Conservation (phyloP, 2,888 invertebrate genomes). For the Scaeva pyrastri region DNA sequence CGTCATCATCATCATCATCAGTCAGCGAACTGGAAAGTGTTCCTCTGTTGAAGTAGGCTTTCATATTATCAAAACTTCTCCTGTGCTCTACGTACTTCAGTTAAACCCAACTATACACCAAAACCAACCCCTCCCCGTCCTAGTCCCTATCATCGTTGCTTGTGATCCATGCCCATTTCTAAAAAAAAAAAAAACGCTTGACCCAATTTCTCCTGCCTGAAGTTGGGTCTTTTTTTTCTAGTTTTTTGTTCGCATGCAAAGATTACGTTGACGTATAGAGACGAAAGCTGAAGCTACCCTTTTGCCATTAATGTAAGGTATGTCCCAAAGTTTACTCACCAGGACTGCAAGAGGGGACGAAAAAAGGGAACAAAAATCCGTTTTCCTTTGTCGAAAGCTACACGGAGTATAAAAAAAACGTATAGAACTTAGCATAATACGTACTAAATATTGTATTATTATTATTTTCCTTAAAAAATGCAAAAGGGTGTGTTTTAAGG, state of each 20-base stretch:
- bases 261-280: slow-evolving; percentile 10
- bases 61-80: slow-evolving; percentile 14
- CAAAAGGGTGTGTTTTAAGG: slow-evolving; percentile 59
- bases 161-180: slow-evolving; percentile 42
- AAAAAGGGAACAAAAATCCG: slow-evolving; percentile 10
- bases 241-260: slow-evolving; percentile 29
- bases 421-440: slow-evolving; percentile 55
- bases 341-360: slow-evolving; percentile 20
- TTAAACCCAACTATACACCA: background rate
- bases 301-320: slow-evolving; percentile 36
- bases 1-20: slow-evolving; percentile 21
- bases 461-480: slow-evolving; percentile 7
- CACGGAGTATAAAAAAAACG: background rate
- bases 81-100: background rate
- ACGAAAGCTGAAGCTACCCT: slow-evolving; percentile 50
- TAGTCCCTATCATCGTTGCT: too few relatives aligned
- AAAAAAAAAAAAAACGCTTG: slow-evolving; percentile 57
- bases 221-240: slow-evolving; percentile 29
- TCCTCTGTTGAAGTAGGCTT: slow-evolving; percentile 37
- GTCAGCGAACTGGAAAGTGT: slow-evolving; percentile 71
- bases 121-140: background rate
- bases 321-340: slow-evolving; percentile 45
- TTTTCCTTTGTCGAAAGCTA: slow-evolving; percentile 45
- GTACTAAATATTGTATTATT: slow-evolving; percentile 26
- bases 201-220: slow-evolving; percentile 64